These are phyloP conservation scores for Amphiduros pacificus DNA, from an alignment of 2,888 invertebrate species.

Conservation along the genomic window DNA sequence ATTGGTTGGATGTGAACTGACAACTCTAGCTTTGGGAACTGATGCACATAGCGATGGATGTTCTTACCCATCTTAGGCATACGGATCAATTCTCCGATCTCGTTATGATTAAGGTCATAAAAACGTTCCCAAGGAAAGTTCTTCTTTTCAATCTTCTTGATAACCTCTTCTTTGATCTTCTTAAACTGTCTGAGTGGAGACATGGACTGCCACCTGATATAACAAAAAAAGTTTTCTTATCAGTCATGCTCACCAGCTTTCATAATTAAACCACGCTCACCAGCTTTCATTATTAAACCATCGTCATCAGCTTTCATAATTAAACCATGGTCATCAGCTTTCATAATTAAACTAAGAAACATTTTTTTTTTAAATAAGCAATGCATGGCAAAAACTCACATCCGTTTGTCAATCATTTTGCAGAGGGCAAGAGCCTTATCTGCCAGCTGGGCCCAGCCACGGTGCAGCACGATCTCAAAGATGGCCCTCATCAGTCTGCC, in stretches of 20 bases:
- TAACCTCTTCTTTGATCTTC: slow-evolving; percentile 95
- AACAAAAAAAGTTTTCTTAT: too few relatives aligned
- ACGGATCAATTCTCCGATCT: slow-evolving; percentile 91
- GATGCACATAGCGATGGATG: slow-evolving; percentile 93
- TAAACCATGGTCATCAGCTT: too few relatives aligned
- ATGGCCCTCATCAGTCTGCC: slow-evolving; percentile 92
- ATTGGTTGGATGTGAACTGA: slow-evolving; percentile 98
- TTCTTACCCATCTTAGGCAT: slow-evolving; percentile 92
- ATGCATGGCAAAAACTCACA: too few relatives aligned
- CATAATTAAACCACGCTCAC: too few relatives aligned
- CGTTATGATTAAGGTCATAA: slow-evolving; percentile 94
- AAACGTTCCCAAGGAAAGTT: slow-evolving; percentile 69
- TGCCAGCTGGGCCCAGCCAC: slow-evolving; percentile 96
- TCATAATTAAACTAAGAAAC: too few relatives aligned
- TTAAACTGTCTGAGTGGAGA: slow-evolving; percentile 95
- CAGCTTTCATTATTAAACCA: too few relatives aligned
- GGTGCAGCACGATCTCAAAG: slow-evolving; percentile 89
- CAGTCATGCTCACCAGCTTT: too few relatives aligned
- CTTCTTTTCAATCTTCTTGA: slow-evolving; percentile 97
- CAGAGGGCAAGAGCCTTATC: slow-evolving; percentile 94
- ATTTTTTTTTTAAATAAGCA: too few relatives aligned
- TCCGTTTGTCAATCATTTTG: slow-evolving; percentile 97
- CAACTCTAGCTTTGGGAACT: slow-evolving; percentile 87
- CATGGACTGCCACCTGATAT: slow-evolving; percentile 97
- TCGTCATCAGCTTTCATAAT: too few relatives aligned